phyloP scores from a whole-genome alignment of 2,888 invertebrate genomes.

The Dromius quadrimaculatus region DNA sequence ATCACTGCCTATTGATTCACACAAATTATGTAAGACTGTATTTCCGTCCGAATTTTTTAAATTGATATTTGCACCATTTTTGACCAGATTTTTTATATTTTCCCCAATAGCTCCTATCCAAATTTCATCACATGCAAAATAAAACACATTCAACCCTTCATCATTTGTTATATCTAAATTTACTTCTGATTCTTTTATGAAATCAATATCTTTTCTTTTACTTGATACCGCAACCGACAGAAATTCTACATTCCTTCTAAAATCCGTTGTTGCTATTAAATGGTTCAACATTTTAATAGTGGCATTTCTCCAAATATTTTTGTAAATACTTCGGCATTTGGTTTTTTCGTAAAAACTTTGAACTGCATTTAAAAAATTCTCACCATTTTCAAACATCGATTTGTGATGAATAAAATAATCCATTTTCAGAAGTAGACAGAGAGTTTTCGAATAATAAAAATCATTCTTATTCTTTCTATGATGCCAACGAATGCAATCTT shows the following conservation, averaged over 20 bases:
- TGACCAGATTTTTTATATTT: background rate
- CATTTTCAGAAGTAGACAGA: background rate
- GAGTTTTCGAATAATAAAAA: background rate
- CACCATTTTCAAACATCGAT: background rate
- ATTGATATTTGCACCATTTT: background rate
- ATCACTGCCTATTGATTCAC: background rate
- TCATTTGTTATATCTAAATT: background rate
- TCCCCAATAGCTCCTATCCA: background rate
- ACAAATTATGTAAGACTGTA: background rate
- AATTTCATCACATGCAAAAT: background rate
- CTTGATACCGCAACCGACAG: background rate
- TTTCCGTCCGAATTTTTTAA: background rate
- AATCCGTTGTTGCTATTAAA: background rate
- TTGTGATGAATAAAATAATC: background rate
- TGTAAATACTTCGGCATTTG: background rate
- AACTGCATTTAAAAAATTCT: background rate
- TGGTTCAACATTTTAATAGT: background rate
- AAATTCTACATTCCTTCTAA: background rate
- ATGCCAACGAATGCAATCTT: background rate
- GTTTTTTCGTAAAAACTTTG: background rate
- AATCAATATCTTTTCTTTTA: background rate
- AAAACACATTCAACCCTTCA: background rate
- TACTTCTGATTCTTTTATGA: background rate
- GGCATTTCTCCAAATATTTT: background rate
- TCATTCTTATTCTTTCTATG: background rate